Base-by-base conservation (phyloP, 1,140 invertebrate genomes). In the Drosophila parabipectinata region DNA sequence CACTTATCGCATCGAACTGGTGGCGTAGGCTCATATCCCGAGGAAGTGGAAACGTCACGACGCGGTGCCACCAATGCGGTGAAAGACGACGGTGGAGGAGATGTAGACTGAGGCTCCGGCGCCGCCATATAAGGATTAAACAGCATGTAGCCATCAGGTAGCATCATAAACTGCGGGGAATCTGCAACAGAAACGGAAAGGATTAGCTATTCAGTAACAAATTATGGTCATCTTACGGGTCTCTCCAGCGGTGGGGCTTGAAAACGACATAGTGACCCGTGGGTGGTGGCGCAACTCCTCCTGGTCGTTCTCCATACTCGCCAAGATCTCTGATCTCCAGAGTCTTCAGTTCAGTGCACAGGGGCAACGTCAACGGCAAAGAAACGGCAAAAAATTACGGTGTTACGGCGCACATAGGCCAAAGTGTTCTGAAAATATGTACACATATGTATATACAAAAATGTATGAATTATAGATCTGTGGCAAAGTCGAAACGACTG, bases 271-370 rank as follows among this genome's bases (percentile, higher is more conserved):
- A 39, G 59, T 44, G 47, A 69, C 73, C 45, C 67, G 47, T 14
- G 69, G 76, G 37, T 72, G 80, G 48, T 82, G 79, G 67, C 72
- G 68, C 52, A 88, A 52, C 61, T 88, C 83, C 62, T 88, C 83
- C 62, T 88, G 83, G 32, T 88, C 83, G 60, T 88, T 88, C 32
- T 88, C 83, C 76, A 87, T 68, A 52, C 68, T 82, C 45, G 57
- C 53, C 52, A 56, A 56, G 24, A 44, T 44, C 9, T 18, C 44
- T 18, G 15, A 32, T 57, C 24, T 37, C 9, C 30, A 18, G 44
- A 47, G 32, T 73, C 73, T 54, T 73, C 51, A 53, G 51, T 37
- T 28, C 2, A 15, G 21, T 56, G 30, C 47, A 44, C 45, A 32
- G 24, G 32, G 28, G 18, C 18, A 67, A 58, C 44, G 56, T 58